Base-by-base conservation (phyloP, 2,113 vertebrate genomes). In the Paraplagusia blochii region DNA sequence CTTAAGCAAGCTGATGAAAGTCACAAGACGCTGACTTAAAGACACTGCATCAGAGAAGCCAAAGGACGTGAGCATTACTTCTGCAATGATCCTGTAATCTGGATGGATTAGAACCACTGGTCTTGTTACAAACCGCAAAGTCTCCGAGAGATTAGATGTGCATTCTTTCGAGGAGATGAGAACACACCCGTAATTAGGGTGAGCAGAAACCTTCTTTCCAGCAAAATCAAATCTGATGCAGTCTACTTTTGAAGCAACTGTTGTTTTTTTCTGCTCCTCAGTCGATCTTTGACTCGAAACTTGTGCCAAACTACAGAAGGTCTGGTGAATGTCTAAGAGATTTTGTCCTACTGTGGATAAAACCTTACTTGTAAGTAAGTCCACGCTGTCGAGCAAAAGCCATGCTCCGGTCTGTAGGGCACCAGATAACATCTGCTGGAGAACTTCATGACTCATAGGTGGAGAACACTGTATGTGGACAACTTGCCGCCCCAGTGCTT, bases 381-480 rank as follows among this genome's bases (percentile, higher is more conserved):
- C 85, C 9, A 82, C 85, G 38, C 72, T 81, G 8, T 90, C 83
- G 57, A 95, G 62, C 5, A 95, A 57, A 49, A 96, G 80, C 91
- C 90, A 92, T 1, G 91, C 90, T 3, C 93, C 94, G 1, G 83
- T 66, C 53, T 91, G 90, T 29, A 94, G 83, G 1, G 93, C 91
- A 8, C 93, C 94, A 0, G 83, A 56, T 18, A 95, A 69, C 79
- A 92, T 83, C 43, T 76, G 87, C 46, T 85, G 79, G 66, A 96
- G 43, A 53, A 88, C 79, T 13, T 4, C 7, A 1, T 66, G 35
- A 12, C 48, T 66, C 7, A 68, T 77, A 39, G 67, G 85, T 54
- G 78, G 55, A 66, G 66, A 82, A 68, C 93, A 95, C 7, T 78
- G 71, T 44, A 91, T 49, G 0, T 54, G 63, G 42, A 94, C 89